phyloP scores from a whole-genome alignment of 2,113 vertebrate species.

The Sylvicapra grimmia region DNA sequence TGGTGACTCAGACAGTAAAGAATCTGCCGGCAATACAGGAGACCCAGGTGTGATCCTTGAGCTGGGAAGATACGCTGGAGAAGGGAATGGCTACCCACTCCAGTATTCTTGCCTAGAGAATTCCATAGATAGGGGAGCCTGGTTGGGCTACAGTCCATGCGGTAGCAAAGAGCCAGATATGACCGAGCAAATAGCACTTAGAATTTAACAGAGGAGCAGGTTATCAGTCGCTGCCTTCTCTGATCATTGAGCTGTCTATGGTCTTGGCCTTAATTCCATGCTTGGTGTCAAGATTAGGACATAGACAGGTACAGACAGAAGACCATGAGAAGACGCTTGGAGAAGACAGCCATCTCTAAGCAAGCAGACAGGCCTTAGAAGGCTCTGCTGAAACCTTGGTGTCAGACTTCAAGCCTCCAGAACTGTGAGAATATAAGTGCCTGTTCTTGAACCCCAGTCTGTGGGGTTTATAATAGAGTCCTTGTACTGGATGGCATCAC shows the following conservation, averaged over 20 bases:
- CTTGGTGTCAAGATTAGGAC: background rate
- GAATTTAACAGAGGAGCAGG: background rate
- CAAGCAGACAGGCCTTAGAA: background rate
- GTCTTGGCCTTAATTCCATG: background rate
- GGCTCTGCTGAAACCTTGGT: background rate
- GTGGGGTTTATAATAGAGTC: background rate
- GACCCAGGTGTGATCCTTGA: background rate
- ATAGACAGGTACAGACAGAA: background rate
- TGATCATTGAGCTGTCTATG: background rate
- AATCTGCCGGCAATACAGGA: background rate
- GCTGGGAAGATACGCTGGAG: fast-evolving
- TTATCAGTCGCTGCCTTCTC: background rate
- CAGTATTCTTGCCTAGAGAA: background rate
- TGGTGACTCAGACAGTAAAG: background rate
- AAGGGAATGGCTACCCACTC: background rate
- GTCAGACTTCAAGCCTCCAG: background rate
- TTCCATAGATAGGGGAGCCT: background rate
- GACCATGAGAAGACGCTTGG: background rate
- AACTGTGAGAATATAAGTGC: background rate
- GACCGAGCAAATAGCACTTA: background rate
- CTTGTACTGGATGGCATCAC: too few species aligned
- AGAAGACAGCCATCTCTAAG: background rate
- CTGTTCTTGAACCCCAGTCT: background rate
- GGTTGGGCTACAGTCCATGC: background rate
- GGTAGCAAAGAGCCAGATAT: background rate